Evolutionary conservation across 2,113 vertebrate genomes (phyloP), one percentile per base, ranked within the genome.

Genomic region (Pygoscelis adeliae): DNA sequence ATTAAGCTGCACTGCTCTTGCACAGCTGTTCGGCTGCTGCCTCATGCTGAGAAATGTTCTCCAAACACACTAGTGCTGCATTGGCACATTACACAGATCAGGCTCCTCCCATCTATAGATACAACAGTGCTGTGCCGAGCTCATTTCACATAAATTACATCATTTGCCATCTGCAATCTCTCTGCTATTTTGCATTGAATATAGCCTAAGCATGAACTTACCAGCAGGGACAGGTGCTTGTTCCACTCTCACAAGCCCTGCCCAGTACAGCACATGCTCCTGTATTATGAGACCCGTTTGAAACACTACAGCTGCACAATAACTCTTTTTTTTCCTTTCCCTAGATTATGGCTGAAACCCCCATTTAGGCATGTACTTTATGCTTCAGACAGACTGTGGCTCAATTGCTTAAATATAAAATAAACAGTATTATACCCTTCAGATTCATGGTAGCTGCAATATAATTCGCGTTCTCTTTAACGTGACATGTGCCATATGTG

Each of bases 21-120:
- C 42, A 83, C 83, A 93, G 88, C 66, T 94, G 97, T 91, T 97
- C 6, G 5, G 55, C 71, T 96, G 79, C 82, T 83, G 59, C 30
- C 71, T 94, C 83, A 14, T 36, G 59, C 88, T 81, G 85, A 94
- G 95, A 93, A 80, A 86, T 30, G 52, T 56, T 90, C 63, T 83
- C 83, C 55, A 77, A 66, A 92, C 58, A 83, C 47, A 14, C 71
- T 8, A 58, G 73, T 26, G n/a, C 87, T 82, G 81, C 82, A 93
- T 4, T 83, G 82, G 70, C 82, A 87, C 73, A n/a, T 63, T 26
- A 36, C 47, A 73, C 79, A 92, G 59, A 89, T 22, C 58, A 89
- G 42, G 32, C 38, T 88, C 50, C 71, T 53, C 88, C 88, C 44
- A 36, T 14, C 62, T 58, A 42, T 27, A 83, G 74, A 70, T 40